A percentile compares a stretch with the other conserved stretches of the same genome.
Evolutionary conservation across 1,140 invertebrate genomes (phyloP).

Genomic region (Bacillus rossius): DNA sequence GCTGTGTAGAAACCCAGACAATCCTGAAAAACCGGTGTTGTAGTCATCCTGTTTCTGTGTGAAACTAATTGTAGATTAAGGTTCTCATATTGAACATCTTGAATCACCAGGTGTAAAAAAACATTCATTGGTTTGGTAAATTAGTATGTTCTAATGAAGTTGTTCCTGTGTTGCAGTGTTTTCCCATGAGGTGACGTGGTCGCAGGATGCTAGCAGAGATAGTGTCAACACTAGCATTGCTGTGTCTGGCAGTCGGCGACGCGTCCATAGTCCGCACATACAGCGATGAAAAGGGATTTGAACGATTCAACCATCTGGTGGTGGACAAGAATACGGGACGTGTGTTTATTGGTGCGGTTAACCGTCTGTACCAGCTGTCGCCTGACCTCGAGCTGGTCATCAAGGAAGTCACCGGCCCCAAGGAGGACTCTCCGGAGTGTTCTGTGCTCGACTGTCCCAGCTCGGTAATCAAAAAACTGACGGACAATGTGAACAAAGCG

Average conservation of each 20-base stretch:
- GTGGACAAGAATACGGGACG: constrained; percentile 89
- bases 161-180: too few species aligned
- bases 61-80: too few species aligned
- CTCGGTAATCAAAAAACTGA: constrained; percentile 60
- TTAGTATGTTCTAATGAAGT: too few species aligned
- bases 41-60: too few species aligned
- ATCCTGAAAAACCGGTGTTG: too few species aligned
- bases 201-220: too few species aligned
- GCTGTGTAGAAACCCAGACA: too few species aligned
- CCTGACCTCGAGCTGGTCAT: constrained; percentile 74
- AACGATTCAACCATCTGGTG: constrained; percentile 77
- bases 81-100: too few species aligned
- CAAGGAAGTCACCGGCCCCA: constrained; percentile 79
- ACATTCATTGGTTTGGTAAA: too few species aligned
- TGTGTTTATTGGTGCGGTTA: constrained; percentile 91
- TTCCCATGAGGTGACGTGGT: too few species aligned
- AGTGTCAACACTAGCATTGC: too few species aligned
- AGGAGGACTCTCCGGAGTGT: constrained; percentile 84
- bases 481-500: constrained; percentile 94
- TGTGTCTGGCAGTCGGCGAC: not conserved
- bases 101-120: too few species aligned
- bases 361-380: constrained; percentile 88
- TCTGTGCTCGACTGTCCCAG: constrained; percentile 77
- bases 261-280: constrained; percentile 49
- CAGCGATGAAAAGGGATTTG: constrained; percentile 49